Conservation (phyloP, 1,140 invertebrate species). For the Diprion similis region DNA sequence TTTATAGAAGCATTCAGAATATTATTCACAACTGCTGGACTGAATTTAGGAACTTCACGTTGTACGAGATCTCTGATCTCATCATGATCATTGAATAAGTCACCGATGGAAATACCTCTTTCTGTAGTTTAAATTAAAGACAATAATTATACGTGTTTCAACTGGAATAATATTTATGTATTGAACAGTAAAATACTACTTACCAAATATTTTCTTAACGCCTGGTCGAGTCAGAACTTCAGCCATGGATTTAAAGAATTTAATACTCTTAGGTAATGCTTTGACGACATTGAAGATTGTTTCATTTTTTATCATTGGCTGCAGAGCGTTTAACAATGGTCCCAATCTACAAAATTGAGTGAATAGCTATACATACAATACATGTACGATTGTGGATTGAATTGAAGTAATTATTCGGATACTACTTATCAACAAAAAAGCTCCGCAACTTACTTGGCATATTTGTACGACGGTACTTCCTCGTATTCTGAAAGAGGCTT, state of each 20-base stretch:
- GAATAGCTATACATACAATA: neutral
- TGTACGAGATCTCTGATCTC: slow-evolving; percentile 55
- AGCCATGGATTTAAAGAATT: slow-evolving; percentile 66
- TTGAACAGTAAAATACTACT: slow-evolving; percentile 34
- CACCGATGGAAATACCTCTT: slow-evolving; percentile 60
- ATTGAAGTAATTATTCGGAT: neutral
- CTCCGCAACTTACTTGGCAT: slow-evolving; percentile 64
- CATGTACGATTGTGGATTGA: neutral
- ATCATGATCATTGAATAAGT: slow-evolving; percentile 62
- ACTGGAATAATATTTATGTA: slow-evolving; percentile 14
- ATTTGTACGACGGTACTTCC: slow-evolving; percentile 66
- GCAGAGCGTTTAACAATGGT: slow-evolving; percentile 55
- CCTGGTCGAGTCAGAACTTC: slow-evolving; percentile 66
- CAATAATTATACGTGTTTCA: neutral
- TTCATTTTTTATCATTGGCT: slow-evolving; percentile 59
- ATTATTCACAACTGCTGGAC: slow-evolving; percentile 51
- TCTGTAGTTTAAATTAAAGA: slow-evolving; percentile 50
- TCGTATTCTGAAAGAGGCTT: slow-evolving; percentile 63
- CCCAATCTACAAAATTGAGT: slow-evolving; percentile 46
- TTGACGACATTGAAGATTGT: slow-evolving; percentile 60
- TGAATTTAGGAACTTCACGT: slow-evolving; percentile 48
- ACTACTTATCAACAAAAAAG: neutral
- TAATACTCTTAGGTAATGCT: slow-evolving; percentile 65
- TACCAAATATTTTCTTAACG: slow-evolving; percentile 65
- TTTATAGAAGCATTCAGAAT: slow-evolving; percentile 61